Conservation (phyloP, 1,140 invertebrate genomes). For the Pomacea maculata region DNA sequence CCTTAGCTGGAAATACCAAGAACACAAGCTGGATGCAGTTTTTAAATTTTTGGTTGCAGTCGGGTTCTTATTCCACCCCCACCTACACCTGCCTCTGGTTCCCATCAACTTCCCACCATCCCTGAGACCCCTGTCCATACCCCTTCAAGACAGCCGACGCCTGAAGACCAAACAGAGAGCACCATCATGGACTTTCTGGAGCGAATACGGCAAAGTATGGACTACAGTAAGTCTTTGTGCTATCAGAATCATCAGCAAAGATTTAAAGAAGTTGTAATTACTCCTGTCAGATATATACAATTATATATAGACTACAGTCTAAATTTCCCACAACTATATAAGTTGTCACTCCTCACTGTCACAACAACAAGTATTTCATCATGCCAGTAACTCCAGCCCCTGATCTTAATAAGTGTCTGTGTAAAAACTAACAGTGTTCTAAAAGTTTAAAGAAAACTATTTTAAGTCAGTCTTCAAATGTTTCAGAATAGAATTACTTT, state of each 20-base stretch:
- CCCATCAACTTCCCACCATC: conserved; percentile 27
- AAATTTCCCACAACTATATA: too few species aligned
- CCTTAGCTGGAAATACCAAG: background rate
- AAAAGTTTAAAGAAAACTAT: background rate
- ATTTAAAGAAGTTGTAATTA: background rate
- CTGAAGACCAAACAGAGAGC: conserved; percentile 40
- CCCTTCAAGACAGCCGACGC: conserved; percentile 35
- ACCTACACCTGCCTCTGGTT: conserved; percentile 40
- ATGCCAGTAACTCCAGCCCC: background rate
- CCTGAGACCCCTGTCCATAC: conserved; percentile 29
- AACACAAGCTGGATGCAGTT: background rate
- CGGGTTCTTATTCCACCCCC: conserved; percentile 54
- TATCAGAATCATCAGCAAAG: background rate
- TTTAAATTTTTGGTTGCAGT: conserved; percentile 31
- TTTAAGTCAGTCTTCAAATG: background rate
- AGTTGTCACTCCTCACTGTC: background rate
- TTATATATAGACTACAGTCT: too few species aligned
- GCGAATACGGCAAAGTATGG: conserved; percentile 42
- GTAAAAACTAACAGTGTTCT: background rate
- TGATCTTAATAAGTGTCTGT: too few species aligned
- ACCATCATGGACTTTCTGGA: conserved; percentile 50
- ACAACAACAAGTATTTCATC: background rate
- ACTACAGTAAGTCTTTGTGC: conserved; percentile 42
- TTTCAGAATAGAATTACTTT: background rate
- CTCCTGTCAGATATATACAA: too few species aligned